A percentile compares a stretch with the other conserved stretches of the same genome.
Evolutionary conservation across 1,140 invertebrate genomes (phyloP).

Genomic region (Thalassaphorura encarpata): DNA sequence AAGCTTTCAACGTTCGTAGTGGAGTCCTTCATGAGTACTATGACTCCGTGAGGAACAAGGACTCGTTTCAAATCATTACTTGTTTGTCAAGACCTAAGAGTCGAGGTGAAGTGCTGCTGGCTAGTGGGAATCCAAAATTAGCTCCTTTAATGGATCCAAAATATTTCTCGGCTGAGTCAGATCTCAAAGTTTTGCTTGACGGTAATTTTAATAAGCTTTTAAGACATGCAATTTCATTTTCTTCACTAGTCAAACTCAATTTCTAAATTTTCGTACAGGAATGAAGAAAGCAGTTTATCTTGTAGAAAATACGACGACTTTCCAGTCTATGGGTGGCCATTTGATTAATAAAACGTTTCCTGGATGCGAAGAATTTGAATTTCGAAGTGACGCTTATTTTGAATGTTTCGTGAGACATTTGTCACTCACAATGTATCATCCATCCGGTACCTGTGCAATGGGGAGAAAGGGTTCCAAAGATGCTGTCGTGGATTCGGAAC

Average conservation of each 20-base stretch:
- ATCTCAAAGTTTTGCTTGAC: slow-evolving; percentile 62
- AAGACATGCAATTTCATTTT: background rate
- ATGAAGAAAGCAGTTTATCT: slow-evolving; percentile 9
- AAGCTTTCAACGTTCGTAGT: slow-evolving; percentile 18
- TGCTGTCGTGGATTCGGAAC: slow-evolving; percentile 16
- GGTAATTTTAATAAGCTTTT: slow-evolving; percentile 43
- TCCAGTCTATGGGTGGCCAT: slow-evolving; percentile 2
- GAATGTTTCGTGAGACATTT: slow-evolving; percentile 18
- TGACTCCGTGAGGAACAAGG: slow-evolving; percentile 10
- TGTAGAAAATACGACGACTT: slow-evolving; percentile 15
- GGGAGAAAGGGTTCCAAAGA: slow-evolving; percentile 2
- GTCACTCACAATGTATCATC: slow-evolving; percentile 17
- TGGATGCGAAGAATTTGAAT: slow-evolving; percentile 1
- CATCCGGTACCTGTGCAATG: background rate
- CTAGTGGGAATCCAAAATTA: slow-evolving; percentile 63
- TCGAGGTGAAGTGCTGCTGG: slow-evolving; percentile 63
- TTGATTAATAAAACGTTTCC: slow-evolving; percentile 7
- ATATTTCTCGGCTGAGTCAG: slow-evolving; percentile 70
- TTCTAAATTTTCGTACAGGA: background rate
- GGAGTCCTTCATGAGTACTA: slow-evolving; percentile 23
- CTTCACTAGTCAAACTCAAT: background rate
- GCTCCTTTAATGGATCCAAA: slow-evolving; percentile 81
- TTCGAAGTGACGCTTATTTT: slow-evolving; percentile 10
- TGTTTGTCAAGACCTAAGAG: slow-evolving; percentile 68
- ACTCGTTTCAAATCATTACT: slow-evolving; percentile 49